Base-by-base conservation (phyloP, 2,888 invertebrate species). In the Callyntrura guangdongensis region DNA sequence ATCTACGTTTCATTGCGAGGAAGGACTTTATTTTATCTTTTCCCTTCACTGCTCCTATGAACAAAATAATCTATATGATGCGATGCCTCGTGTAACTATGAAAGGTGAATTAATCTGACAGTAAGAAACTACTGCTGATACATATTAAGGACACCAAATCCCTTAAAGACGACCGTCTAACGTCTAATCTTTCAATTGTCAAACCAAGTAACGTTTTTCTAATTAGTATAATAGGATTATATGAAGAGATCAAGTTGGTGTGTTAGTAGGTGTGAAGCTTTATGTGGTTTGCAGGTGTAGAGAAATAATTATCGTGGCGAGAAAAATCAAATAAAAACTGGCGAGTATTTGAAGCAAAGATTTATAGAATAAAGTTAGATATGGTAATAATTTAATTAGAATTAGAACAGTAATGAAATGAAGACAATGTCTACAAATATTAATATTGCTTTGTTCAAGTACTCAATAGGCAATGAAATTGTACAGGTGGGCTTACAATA, bases 111-210 rank as follows among this genome's bases (percentile, higher is more conserved):
- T 45, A 67, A 59, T 83, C 27, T 72, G 72, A 22, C 36, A 81
- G 36, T 25, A 36, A 25, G 45, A 81, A 36, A 59, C 49, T 53
- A 59, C 49, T 53, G 5, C 12, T 59, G 9, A 25, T 27, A 17
- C 47, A 25, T 12, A 36, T 47, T 72, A 45, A 36, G 12, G 20
- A 69, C 25, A n/a, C 64, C 53, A 84, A 83, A 25, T 22, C 84
- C 84, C 47, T 22, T 74, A 82, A 82, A 74, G 59, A 72, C n/a
- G 59, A 53, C 85, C 74, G 84, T 69, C 17, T 47, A 74, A 74
- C 74, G 84, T 69, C 17, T 47, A 74, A 74, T 69, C 72, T 12
- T 45, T 17, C 64, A 47, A 82, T 64, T 82, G 82, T 82, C 17
- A 56, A 81, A 59, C 17, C 36, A 0, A 81, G 67, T 3, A 67